phyloP scores from a whole-genome alignment of 2,113 vertebrate genomes.

The Sinocyclocheilus rhinocerous region DNA sequence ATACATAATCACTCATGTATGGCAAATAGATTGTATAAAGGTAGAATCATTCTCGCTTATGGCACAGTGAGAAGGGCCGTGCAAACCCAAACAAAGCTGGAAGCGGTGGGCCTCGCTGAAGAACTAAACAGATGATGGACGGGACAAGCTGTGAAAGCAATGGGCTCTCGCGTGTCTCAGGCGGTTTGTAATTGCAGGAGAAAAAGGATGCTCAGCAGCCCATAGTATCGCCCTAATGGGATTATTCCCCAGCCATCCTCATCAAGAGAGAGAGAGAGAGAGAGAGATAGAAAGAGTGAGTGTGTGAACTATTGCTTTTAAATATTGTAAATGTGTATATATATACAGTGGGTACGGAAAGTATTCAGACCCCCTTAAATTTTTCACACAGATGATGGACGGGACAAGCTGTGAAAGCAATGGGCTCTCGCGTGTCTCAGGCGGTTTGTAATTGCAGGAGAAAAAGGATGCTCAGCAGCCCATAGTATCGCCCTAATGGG shows the following conservation, averaged over 20 bases:
- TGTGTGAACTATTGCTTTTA: no score
- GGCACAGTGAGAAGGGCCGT: constrained; percentile 60
- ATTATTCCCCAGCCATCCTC: constrained; percentile 86
- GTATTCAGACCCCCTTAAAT: no score
- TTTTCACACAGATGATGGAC: constrained; percentile 89
- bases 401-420: constrained; percentile 84
- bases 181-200: constrained; percentile 93
- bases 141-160: constrained; percentile 84
- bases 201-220: constrained; percentile 90
- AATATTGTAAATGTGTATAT: no score
- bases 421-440: constrained; percentile 83
- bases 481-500: constrained; percentile 91
- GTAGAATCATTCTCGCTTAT: constrained; percentile 35
- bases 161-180: constrained; percentile 83
- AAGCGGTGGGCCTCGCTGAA: constrained; percentile 71
- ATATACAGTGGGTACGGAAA: no score
- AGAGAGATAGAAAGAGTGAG: constrained; percentile 71
- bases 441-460: constrained; percentile 93
- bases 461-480: constrained; percentile 90
- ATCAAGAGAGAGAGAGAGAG: constrained; percentile 65
- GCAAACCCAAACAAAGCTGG: constrained; percentile 67
- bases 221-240: constrained; percentile 91
- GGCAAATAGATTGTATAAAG: constrained; percentile 66
- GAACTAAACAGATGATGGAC: constrained; percentile 89
- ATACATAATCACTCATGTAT: constrained; percentile 65